A percentile compares a stretch with the other conserved stretches of the same genome.
Conservation (phyloP, 2,888 invertebrate species). For the Mongoloraphidia duomilia region DNA sequence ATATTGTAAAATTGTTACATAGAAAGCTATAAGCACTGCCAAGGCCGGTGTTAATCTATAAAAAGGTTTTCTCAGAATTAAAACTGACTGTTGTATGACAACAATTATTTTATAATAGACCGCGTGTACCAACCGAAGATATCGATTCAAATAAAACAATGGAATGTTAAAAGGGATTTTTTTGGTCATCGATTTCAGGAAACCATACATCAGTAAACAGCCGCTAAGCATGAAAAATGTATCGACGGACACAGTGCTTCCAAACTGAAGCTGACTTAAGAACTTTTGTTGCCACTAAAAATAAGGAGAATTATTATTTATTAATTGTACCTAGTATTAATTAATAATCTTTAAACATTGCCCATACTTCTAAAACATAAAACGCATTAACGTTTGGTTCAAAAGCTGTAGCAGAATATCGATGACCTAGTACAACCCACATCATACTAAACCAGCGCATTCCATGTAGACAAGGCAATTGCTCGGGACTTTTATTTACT, state of each 20-base stretch:
- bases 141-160: slow-evolving; percentile 28
- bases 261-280: slow-evolving; percentile 19
- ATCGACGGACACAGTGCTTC: slow-evolving; percentile 41
- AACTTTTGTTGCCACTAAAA: slow-evolving; percentile 23
- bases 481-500: slow-evolving; percentile 24
- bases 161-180: slow-evolving; percentile 23
- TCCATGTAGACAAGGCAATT: slow-evolving; percentile 32
- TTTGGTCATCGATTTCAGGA: slow-evolving; percentile 22
- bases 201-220: slow-evolving; percentile 34
- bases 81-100: background rate
- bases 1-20: slow-evolving; percentile 30
- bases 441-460: slow-evolving; percentile 32
- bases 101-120: background rate
- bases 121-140: slow-evolving; percentile 25
- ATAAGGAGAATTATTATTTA: background rate
- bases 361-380: slow-evolving; percentile 1
- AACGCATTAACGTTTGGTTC: slow-evolving; percentile 14
- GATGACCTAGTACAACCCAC: slow-evolving; percentile 34
- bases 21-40: slow-evolving; percentile 27
- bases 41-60: slow-evolving; percentile 33
- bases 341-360: too few relatives aligned
- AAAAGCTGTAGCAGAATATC: slow-evolving; percentile 18
- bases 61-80: too few relatives aligned
- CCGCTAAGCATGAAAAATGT: slow-evolving; percentile 50
- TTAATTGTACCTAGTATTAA: too few relatives aligned